A percentile compares a stretch with the other conserved stretches of the same genome.
Conservation (phyloP, 2,888 invertebrate genomes). For the Seira ritae region DNA sequence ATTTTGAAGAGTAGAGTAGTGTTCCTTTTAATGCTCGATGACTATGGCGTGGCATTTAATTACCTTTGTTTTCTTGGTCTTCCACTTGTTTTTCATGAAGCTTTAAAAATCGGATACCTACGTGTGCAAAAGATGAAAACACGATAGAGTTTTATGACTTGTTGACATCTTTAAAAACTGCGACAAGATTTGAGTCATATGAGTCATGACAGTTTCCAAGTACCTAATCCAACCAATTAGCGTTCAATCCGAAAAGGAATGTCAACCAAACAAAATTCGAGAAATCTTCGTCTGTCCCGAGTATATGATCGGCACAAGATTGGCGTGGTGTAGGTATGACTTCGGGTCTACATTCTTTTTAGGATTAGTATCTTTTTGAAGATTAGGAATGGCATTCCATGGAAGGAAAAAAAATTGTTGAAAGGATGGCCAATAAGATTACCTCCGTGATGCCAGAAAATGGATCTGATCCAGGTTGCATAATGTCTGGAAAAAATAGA, state of each 20-base stretch:
- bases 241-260: neutral
- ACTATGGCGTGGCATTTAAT: neutral
- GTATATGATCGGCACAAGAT: conserved; percentile 9
- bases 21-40: conserved; percentile 11
- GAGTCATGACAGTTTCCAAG: neutral
- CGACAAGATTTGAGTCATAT: conserved; percentile 2
- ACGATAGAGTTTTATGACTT: conserved; percentile 12
- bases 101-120: too few relatives aligned
- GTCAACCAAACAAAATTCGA: neutral
- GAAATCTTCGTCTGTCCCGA: too few relatives aligned
- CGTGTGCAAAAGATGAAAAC: too few relatives aligned
- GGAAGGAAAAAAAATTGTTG: neutral
- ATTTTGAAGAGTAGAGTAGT: neutral
- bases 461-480: too few relatives aligned
- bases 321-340: neutral
- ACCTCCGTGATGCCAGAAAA: too few relatives aligned
- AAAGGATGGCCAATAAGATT: conserved; percentile 31
- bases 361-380: conserved; percentile 30
- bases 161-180: conserved; percentile 23
- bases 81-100: conserved; percentile 6
- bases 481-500: neutral
- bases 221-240: neutral
- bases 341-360: conserved; percentile 27
- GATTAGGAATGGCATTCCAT: conserved; percentile 12
- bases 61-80: neutral